Evolutionary conservation across 2,888 invertebrate genomes (phyloP).

Genomic region (Pseudococcus jackbeardsleyi): DNA sequence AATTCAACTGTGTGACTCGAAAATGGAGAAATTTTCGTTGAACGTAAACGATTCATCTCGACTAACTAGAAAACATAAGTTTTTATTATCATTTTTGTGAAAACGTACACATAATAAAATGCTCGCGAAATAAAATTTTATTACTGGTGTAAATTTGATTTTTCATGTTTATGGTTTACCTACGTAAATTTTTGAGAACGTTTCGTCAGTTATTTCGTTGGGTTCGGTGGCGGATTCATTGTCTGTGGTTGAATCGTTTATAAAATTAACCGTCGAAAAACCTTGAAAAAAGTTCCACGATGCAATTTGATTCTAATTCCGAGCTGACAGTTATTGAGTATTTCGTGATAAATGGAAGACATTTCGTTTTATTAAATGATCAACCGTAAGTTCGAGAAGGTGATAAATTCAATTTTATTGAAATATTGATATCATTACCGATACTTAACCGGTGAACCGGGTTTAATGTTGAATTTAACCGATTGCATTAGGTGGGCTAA

Average conservation of each 20-base stretch:
- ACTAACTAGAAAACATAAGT: background rate
- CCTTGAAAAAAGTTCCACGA: background rate
- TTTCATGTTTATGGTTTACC: constrained; percentile 6
- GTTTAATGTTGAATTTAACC: too few species aligned
- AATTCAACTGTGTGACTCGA: background rate
- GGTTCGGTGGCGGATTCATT: background rate
- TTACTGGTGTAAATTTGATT: background rate
- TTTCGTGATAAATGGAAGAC: too few species aligned
- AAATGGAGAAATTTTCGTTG: background rate
- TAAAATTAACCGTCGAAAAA: background rate
- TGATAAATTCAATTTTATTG: too few species aligned
- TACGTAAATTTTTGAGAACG: background rate
- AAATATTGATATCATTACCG: too few species aligned
- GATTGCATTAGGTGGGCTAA: too few species aligned
- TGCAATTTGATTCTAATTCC: too few species aligned
- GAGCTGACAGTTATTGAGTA: too few species aligned
- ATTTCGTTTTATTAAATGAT: too few species aligned
- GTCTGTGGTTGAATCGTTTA: background rate
- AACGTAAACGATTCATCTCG: background rate
- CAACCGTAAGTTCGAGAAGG: too few species aligned
- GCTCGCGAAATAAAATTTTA: background rate
- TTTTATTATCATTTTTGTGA: background rate
- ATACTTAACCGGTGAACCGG: too few species aligned
- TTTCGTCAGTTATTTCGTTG: background rate
- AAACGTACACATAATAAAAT: background rate